Evolutionary conservation across 1,140 invertebrate species (phyloP).

Genomic region (Caerostris darwini): DNA sequence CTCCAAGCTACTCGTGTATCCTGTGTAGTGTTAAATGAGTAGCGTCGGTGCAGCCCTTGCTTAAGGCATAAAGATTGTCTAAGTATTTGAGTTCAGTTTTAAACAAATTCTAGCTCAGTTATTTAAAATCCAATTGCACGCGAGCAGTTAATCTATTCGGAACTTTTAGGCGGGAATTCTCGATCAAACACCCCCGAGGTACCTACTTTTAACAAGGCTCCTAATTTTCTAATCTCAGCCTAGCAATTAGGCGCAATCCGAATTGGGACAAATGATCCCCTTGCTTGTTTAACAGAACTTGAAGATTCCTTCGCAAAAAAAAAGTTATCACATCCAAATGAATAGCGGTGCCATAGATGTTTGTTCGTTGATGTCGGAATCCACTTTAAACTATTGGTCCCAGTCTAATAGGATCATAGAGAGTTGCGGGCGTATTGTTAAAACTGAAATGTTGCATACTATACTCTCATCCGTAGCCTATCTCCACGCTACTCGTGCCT

Average conservation of each 20-base stretch:
- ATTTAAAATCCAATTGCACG: neutral
- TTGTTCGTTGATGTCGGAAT: no score
- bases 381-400: no score
- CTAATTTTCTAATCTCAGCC: neutral
- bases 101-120: neutral
- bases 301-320: neutral
- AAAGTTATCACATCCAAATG: neutral
- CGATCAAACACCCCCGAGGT: neutral
- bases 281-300: neutral
- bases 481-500: no score
- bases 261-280: neutral
- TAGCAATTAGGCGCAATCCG: neutral
- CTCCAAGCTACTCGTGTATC: no score
- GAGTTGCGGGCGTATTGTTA: no score
- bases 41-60: no score
- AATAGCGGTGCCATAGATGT: no score
- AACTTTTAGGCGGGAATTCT: neutral
- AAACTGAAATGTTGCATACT: no score
- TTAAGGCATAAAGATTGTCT: no score
- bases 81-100: neutral
- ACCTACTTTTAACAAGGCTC: neutral
- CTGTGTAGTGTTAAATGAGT: no score
- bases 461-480: no score
- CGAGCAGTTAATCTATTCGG: neutral
- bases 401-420: no score